Evolutionary conservation across 2,113 vertebrate genomes (phyloP).

Genomic region (Platycercus adscitus): DNA sequence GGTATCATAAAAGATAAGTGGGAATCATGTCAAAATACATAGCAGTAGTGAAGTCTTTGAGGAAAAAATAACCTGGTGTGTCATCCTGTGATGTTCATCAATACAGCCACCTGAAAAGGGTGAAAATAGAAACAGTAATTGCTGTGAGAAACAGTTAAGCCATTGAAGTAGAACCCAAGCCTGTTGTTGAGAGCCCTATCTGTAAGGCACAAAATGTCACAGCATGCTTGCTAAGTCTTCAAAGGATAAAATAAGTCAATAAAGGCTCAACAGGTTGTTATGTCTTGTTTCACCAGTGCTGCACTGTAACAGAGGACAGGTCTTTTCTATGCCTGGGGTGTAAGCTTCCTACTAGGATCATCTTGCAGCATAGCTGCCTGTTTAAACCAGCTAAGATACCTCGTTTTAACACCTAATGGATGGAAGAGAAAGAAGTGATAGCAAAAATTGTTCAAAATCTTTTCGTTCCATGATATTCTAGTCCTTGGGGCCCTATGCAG

Average conservation of each 20-base stretch:
- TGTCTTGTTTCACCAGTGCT: not conserved
- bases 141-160: not conserved
- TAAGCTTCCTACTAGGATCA: not conserved
- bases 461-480: not conserved
- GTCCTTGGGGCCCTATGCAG: not conserved
- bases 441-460: not conserved
- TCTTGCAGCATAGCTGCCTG: not conserved
- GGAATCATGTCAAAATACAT: constrained; percentile 26
- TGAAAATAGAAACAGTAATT: constrained; percentile 34
- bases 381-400: not conserved
- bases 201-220: constrained; percentile 1
- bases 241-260: not conserved
- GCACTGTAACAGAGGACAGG: not conserved
- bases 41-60: not conserved
- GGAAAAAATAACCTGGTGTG: constrained; percentile 17
- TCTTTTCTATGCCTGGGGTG: not conserved
- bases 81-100: constrained; percentile 29
- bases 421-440: not conserved
- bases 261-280: not conserved
- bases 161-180: constrained; percentile 8
- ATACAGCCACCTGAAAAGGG: not conserved
- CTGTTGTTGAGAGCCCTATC: not conserved
- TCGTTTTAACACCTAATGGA: not conserved
- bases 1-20: not conserved
- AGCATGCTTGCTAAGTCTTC: not conserved